phyloP scores from a whole-genome alignment of 1,140 invertebrate species.

The Drosophila pachea region DNA sequence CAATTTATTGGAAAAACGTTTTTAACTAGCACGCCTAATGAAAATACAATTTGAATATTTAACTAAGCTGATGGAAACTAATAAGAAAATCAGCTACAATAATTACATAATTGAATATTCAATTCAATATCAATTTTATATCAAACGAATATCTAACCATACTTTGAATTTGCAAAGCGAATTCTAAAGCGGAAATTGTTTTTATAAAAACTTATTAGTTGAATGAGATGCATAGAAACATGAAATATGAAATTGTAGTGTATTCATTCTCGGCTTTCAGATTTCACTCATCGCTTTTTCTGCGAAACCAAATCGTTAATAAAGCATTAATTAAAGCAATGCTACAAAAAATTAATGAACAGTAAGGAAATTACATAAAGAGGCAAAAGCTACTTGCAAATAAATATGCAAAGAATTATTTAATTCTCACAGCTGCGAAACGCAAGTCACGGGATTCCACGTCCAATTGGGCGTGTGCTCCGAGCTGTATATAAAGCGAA shows the following conservation, averaged over 20 bases:
- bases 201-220: background rate
- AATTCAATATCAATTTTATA: background rate
- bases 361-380: constrained; percentile 67
- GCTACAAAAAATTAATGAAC: constrained; percentile 52
- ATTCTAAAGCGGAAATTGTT: background rate
- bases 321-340: constrained; percentile 40
- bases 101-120: constrained; percentile 7
- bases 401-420: constrained; percentile 77
- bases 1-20: constrained; percentile 71
- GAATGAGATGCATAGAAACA: too few relatives aligned
- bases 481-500: constrained; percentile 38
- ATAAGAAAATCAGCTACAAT: background rate
- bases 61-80: constrained; percentile 24
- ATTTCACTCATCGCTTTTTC: constrained; percentile 25
- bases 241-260: background rate
- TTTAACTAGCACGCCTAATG: constrained; percentile 24
- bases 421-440: constrained; percentile 72
- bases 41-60: constrained; percentile 24
- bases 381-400: constrained; percentile 52
- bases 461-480: constrained; percentile 65
- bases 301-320: constrained; percentile 24
- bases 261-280: background rate
- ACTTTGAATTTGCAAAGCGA: too few relatives aligned
- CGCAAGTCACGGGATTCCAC: constrained; percentile 68
- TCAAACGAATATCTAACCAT: too few relatives aligned